Base-by-base conservation (phyloP, 2,888 invertebrate species). In the Alsophila aescularia region DNA sequence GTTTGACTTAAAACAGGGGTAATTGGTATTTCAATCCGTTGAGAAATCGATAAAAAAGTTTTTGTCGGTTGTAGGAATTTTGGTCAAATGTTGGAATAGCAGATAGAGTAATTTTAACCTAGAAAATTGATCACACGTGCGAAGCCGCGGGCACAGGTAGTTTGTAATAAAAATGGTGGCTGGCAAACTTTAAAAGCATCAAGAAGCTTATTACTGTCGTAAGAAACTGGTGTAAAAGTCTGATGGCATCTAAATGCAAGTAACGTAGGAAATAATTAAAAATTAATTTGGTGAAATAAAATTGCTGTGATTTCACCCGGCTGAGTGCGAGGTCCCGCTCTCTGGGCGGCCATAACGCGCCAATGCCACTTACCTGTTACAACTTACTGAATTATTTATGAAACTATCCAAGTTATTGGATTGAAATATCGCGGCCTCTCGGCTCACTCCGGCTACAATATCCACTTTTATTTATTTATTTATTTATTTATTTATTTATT, bases 301-400 rank as follows among this genome's bases (percentile, higher is more conserved):
- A 83, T 77, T 77, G 76, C 74, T 75, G 79, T 81, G 83, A 85
- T 85, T 83, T 79, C 70, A 59, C 76, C 73, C 73, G 58, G 62
- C 52, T 56, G 73, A 79, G 74, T 73, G 73, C 66, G 73, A 62
- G 78, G 72, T 66, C 71, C 52, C 48, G 54, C 62, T 79, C 86
- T 83, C 84, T 9, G 59, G 77, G 79, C 83, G 87, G 72, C 81
- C 85, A 79, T 90, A 87, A 88, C 81, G 75, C 73, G 78, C 69
- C 78, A 87, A 79, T 83, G 80, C 85, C 89, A 87, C 89, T 90
- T 90, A 90, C 87, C 84, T 82, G 88, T 87, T 87, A 88, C 87
- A 85, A 80, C 83, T 82, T 79, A 77, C 79, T 90, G 87, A 89
- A 91, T 90, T 86, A 89, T 91, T 90, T 87, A 91, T 87, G 74